These are phyloP conservation scores for Xanthorhoe designata DNA, from an alignment of 2,888 invertebrate genomes.

Conservation along the genomic window DNA sequence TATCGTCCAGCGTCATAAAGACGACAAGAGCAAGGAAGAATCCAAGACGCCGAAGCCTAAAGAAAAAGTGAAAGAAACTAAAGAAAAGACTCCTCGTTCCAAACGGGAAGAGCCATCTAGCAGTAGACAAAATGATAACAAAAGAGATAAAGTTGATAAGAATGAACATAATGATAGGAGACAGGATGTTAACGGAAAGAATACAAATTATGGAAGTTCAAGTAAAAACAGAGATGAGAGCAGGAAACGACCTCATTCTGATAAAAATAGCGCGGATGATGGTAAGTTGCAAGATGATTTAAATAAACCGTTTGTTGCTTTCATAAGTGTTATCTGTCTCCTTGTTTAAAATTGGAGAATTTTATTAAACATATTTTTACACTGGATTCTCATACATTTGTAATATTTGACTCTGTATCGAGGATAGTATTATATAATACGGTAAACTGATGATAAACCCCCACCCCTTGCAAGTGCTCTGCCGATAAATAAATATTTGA, in stretches of 20 bases:
- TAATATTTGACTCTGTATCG: no score
- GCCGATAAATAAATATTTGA: no score
- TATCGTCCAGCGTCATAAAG: conserved; percentile 16
- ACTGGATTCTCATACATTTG: no score
- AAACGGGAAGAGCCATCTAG: neutral
- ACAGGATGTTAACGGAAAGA: neutral
- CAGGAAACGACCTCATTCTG: conserved; percentile 31
- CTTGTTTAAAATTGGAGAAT: no score
- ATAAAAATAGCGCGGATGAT: conserved; percentile 6
- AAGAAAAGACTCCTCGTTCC: conserved; percentile 16
- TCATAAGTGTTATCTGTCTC: no score
- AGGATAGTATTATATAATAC: no score
- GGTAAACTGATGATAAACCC: no score
- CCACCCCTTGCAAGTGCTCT: no score
- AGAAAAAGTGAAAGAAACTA: conserved; percentile 20
- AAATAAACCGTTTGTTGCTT: no score
- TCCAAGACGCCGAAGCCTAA: conserved; percentile 22
- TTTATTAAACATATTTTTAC: no score
- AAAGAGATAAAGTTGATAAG: conserved; percentile 2
- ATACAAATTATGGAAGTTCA: neutral
- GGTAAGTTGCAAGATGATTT: neutral
- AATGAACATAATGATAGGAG: neutral
- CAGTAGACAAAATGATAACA: neutral
- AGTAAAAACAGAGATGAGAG: conserved; percentile 10
- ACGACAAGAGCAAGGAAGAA: conserved; percentile 9